Evolutionary conservation across 2,888 invertebrate genomes (phyloP), one percentile per base, ranked within the genome.

Genomic region (Diachrysia chrysitis): DNA sequence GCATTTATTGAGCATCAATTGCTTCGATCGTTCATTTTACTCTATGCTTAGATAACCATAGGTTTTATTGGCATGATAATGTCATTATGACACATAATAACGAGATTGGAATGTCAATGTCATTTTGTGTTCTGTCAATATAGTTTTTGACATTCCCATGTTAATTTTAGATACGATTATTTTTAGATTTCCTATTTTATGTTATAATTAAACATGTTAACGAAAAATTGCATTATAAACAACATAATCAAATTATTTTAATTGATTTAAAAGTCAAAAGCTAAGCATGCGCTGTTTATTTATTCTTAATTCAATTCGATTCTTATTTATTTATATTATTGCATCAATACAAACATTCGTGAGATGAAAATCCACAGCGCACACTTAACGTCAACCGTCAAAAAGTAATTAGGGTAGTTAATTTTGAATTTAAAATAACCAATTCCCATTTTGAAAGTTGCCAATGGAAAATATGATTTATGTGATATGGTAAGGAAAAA

Each of bases 1-100:
- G 76, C 82, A 71, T 77, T 25, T 63, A 69, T 81, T 85, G 83
- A 86, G 83, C 86, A 83, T 80, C 62, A 66, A 65, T 73, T 73
- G 69, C 71, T 71, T 69, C 58, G 25, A 76, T 69, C 59, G 17
- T 71, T 46, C 32, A 54, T 68, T 37, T 55, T 48, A 54, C 58
- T 74, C 63, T 66, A 63, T 51, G 16, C 37, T 4, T 37, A 46
- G 58, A 54, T 51, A 12, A 23, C 61, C 42, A 57, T 73, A 76
- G 77, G 63, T 57, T 48, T 21, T 21, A 21, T 56, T 51, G 63
- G 59, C 72, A 72, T 68, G 73, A 72, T 68, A 64, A 57, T 35
- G 69, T 72, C 74, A 76, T 62, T 71, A 17, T 76, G 68, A 74
- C 75, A 16, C 17, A 32, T n/a, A 17, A 62, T 53, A 32, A 73